Percentiles rank a stretch among this genome's conserved stretches.
These are phyloP conservation scores for Acleris sparsana DNA, from an alignment of 2,888 invertebrate genomes.

Conservation along the genomic window DNA sequence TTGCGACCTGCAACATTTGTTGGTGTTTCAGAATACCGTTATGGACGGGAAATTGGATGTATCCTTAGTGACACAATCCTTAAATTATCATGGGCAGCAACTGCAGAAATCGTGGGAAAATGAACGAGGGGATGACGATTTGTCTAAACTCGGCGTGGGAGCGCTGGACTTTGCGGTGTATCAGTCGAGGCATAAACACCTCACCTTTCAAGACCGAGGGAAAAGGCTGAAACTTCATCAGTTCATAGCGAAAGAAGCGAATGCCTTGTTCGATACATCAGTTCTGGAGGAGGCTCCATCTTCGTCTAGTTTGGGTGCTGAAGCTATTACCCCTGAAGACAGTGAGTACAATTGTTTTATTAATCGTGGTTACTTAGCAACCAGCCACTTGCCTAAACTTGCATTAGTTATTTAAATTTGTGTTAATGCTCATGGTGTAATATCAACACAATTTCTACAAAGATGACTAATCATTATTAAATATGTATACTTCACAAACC, in stretches of 20 bases:
- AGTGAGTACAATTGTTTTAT: slow-evolving; percentile 60
- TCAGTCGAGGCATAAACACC: slow-evolving; percentile 90
- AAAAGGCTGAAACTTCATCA: slow-evolving; percentile 93
- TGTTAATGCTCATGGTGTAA: too few species aligned
- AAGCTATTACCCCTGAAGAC: slow-evolving; percentile 80
- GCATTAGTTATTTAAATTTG: too few species aligned
- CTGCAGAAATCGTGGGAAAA: slow-evolving; percentile 94
- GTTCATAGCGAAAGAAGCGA: slow-evolving; percentile 93
- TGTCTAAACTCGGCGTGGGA: slow-evolving; percentile 84
- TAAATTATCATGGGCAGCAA: slow-evolving; percentile 94
- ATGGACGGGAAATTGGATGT: slow-evolving; percentile 78
- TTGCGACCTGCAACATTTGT: slow-evolving; percentile 37
- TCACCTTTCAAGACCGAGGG: slow-evolving; percentile 92
- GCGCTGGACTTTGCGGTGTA: slow-evolving; percentile 89
- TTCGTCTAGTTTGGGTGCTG: slow-evolving; percentile 79
- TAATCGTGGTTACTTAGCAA: slow-evolving; percentile 25
- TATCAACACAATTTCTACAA: too few species aligned
- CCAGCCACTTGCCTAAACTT: neutral
- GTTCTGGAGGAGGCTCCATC: slow-evolving; percentile 76
- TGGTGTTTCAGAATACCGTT: slow-evolving; percentile 28
- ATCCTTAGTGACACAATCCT: slow-evolving; percentile 86
- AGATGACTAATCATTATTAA: too few species aligned
- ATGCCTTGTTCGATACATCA: slow-evolving; percentile 87
- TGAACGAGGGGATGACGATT: slow-evolving; percentile 90
- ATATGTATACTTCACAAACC: too few species aligned